Evolutionary conservation across 2,888 invertebrate species (phyloP).

Genomic region (Gnatocerus cornutus): DNA sequence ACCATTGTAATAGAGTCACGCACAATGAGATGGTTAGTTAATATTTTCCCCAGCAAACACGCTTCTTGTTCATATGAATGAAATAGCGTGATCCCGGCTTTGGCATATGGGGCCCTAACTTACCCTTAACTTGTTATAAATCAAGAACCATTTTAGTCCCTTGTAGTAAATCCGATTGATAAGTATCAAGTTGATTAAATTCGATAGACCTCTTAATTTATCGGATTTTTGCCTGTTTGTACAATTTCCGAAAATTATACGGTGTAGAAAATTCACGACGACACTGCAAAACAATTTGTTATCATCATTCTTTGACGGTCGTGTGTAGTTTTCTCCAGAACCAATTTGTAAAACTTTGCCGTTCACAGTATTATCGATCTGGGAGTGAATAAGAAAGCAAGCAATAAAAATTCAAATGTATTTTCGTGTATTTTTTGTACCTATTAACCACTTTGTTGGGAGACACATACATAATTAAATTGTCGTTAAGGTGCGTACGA

Average conservation of each 20-base stretch:
- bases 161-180: constrained; percentile 15
- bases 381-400: constrained; percentile 35
- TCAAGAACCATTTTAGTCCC: constrained; percentile 20
- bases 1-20: constrained; percentile 38
- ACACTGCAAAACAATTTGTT: constrained; percentile 15
- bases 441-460: constrained; percentile 1
- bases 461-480: constrained; percentile 18
- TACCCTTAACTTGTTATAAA: constrained; percentile 15
- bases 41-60: constrained; percentile 24
- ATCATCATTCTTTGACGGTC: constrained; percentile 5
- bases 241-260: constrained; percentile 5
- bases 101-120: constrained; percentile 19
- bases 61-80: constrained; percentile 20
- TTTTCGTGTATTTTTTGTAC: constrained; percentile 22
- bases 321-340: constrained; percentile 11
- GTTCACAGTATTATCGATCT: constrained; percentile 33
- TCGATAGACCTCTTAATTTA: constrained; percentile 4
- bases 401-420: constrained; percentile 42
- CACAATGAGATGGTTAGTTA: constrained; percentile 28
- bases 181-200: constrained; percentile 15
- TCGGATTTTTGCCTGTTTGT: constrained; percentile 7
- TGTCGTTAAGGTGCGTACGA: constrained; percentile 26
- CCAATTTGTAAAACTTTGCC: constrained; percentile 28
- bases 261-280: constrained; percentile 5
- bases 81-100: constrained; percentile 18